phyloP scores from a whole-genome alignment of 2,888 invertebrate species.

The Mimachlamys varia region DNA sequence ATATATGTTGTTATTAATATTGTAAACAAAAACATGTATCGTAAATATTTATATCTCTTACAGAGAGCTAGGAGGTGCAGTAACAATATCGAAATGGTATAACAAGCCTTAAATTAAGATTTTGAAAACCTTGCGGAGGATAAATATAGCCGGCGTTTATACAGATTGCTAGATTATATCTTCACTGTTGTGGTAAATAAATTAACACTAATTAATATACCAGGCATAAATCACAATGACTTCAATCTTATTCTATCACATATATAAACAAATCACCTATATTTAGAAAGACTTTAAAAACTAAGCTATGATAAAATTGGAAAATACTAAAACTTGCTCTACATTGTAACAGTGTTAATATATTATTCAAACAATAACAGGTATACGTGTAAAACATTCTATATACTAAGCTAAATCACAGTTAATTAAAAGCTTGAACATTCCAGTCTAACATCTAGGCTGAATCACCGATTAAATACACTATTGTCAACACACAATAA shows the following conservation, averaged over 20 bases:
- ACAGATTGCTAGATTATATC: not conserved
- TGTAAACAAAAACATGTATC: too few species aligned
- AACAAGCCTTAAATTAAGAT: not conserved
- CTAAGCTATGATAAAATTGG: not conserved
- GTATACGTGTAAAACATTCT: not conserved
- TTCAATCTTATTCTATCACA: not conserved
- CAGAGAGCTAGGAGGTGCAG: too few species aligned
- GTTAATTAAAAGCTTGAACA: conserved; percentile 13
- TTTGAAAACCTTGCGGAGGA: not conserved
- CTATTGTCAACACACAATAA: not conserved
- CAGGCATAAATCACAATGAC: not conserved
- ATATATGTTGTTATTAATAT: too few species aligned
- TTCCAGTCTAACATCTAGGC: not conserved
- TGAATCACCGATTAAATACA: not conserved
- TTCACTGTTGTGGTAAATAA: not conserved
- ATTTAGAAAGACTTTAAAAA: not conserved
- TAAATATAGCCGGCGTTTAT: not conserved
- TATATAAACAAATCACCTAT: not conserved
- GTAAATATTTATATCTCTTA: too few species aligned
- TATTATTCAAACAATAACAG: not conserved
- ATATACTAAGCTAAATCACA: not conserved
- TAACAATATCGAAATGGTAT: not conserved
- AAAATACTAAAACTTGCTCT: not conserved
- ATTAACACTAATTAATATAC: conserved; percentile 2
- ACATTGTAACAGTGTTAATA: conserved; percentile 4